These are phyloP conservation scores for Dryobota labecula DNA, from an alignment of 2,888 invertebrate genomes.

Conservation along the genomic window DNA sequence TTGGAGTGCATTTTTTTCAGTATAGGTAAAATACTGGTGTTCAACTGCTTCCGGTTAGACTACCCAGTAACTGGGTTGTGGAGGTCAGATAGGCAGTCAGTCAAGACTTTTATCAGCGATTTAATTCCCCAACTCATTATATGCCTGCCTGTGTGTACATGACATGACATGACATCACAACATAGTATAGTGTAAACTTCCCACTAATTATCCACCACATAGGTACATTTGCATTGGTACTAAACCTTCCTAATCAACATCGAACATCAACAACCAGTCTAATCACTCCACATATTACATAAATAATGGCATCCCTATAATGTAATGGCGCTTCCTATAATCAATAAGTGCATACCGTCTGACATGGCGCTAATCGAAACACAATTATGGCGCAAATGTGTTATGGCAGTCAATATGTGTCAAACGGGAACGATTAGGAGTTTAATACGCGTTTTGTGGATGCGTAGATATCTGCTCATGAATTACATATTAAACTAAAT, in stretches of 20 bases:
- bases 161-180: not conserved
- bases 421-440: slow-evolving; percentile 68
- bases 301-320: slow-evolving; percentile 46
- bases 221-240: slow-evolving; percentile 14
- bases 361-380: slow-evolving; percentile 71
- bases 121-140: no score
- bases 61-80: no score
- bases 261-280: slow-evolving; percentile 40
- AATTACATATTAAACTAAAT: no score
- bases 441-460: slow-evolving; percentile 59
- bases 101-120: no score
- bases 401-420: slow-evolving; percentile 65
- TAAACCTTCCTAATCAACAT: slow-evolving; percentile 39
- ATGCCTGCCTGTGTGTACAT: no score
- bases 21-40: no score
- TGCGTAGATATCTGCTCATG: not conserved
- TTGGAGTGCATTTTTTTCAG: no score
- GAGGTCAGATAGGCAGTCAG: no score
- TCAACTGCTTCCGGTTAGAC: no score
- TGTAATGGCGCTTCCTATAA: slow-evolving; percentile 33
- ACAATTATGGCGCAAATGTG: slow-evolving; percentile 70
- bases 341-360: slow-evolving; percentile 53
- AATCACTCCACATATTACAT: slow-evolving; percentile 52
- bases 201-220: slow-evolving; percentile 21
- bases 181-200: not conserved